These are phyloP conservation scores for Micrasema longulum DNA, from an alignment of 1,140 invertebrate species.

Conservation along the genomic window DNA sequence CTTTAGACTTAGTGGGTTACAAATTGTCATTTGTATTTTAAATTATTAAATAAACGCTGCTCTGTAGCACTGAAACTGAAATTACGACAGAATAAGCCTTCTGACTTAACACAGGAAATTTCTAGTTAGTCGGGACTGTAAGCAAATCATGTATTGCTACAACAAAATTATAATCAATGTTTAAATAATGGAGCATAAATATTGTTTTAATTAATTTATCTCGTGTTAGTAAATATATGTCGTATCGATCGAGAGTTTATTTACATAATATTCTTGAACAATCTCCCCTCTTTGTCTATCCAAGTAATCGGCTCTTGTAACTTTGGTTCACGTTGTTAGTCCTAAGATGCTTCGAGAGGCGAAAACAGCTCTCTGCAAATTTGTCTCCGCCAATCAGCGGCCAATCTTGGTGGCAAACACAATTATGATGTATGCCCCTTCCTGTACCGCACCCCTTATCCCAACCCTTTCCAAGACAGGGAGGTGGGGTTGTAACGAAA, in stretches of 20 bases:
- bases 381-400: constrained; percentile 48
- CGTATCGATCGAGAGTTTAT: neutral
- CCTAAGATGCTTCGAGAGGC: neutral
- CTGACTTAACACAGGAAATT: no score
- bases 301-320: neutral
- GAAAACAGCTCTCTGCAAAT: constrained; percentile 12
- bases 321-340: neutral
- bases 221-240: no score
- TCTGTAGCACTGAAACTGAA: no score
- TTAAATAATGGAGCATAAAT: neutral
- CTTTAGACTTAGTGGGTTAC: no score
- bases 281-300: neutral
- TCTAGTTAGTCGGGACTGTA: no score
- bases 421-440: constrained; percentile 40
- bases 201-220: neutral
- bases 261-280: neutral
- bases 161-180: no score
- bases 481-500: constrained; percentile 49
- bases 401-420: constrained; percentile 51
- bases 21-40: no score
- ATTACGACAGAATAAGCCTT: no score
- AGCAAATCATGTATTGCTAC: no score
- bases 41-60: no score
- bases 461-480: constrained; percentile 36
- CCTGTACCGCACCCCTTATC: neutral